Evolutionary conservation across 2,797 vertebrate genomes (phyloP), one percentile per base, ranked within the genome.

Genomic region (Morus bassanus): DNA sequence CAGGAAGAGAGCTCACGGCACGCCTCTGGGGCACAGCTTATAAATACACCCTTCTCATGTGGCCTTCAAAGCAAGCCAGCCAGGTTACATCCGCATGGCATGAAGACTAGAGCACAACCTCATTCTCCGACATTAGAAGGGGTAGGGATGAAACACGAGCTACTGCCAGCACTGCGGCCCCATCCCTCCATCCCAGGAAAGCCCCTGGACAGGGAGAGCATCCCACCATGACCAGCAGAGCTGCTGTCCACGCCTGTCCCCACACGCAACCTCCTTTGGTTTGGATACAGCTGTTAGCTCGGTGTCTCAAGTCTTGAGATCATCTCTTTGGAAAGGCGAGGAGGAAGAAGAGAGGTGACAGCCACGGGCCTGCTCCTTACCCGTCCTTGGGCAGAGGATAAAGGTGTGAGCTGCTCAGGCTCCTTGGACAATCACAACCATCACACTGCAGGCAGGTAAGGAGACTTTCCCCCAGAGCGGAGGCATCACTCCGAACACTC

Each of bases 141-240:
- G 51, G 13, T 46, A 61, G 50, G 46, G 41, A 6, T 19, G n/a
- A 50, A 51, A 57, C 0, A 0, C 0, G 4, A 67, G 68, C 35
- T 9, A 6, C 46, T 2, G 6, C n/a, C 0, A 0, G 43, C 80
- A 67, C 48, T 5, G 6, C 0, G 0, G 31, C 48, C 59, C 33
- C 23, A 23, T 39, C 63, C 48, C 46, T 31, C 41, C 45, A 10
- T 35, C 13, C 48, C 0, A 0, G 18, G 33, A 54, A 23, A 70
- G 60, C 6, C 45, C 27, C 35, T 3, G 3, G 15, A 7, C 2
- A 0, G 25, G 41, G 18, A 33, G 10, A 53, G 17, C 33, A 33
- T 7, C 54, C 41, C 33, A n/a, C 2, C 0, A 0, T 2, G 0
- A 11, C n/a, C 3, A 0, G 46, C 3, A 0, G 45, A 53, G 79